phyloP scores from a whole-genome alignment of 2,113 vertebrate species.

The Serinus canaria region DNA sequence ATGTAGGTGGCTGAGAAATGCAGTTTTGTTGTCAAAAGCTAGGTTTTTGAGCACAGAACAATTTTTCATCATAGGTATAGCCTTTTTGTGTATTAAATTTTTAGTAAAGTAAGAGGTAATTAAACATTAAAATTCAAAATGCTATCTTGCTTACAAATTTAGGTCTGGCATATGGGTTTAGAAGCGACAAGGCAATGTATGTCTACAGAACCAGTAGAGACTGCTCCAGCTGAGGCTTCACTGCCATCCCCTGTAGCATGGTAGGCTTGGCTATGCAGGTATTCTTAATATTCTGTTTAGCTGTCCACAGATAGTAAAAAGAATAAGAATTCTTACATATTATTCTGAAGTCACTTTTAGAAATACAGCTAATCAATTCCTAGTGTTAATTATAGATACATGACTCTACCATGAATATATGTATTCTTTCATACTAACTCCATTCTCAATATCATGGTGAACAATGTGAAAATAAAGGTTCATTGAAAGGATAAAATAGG shows the following conservation, averaged over 20 bases:
- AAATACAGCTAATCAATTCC: not conserved
- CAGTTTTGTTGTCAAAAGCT: not conserved
- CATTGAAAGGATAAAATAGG: not conserved
- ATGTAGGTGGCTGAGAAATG: not conserved
- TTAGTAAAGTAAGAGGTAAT: not conserved
- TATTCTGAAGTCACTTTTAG: not conserved
- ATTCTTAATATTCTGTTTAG: not conserved
- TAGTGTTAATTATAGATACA: not conserved
- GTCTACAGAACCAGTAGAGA: not conserved
- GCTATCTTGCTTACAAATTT: not conserved
- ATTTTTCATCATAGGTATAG: not conserved
- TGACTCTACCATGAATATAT: not conserved
- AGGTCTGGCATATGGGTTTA: not conserved
- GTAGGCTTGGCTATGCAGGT: not conserved
- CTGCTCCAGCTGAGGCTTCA: not conserved
- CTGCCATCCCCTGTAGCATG: not conserved
- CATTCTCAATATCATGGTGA: not conserved
- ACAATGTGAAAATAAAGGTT: not conserved
- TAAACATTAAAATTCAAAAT: not conserved
- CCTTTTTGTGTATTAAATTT: not conserved
- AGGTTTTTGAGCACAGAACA: not conserved
- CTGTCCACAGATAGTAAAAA: not conserved
- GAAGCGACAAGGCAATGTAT: not conserved
- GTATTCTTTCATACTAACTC: not conserved
- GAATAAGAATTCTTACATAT: not conserved